Evolutionary conservation across 2,888 invertebrate genomes (phyloP).

Genomic region (Uloborus plumipes): DNA sequence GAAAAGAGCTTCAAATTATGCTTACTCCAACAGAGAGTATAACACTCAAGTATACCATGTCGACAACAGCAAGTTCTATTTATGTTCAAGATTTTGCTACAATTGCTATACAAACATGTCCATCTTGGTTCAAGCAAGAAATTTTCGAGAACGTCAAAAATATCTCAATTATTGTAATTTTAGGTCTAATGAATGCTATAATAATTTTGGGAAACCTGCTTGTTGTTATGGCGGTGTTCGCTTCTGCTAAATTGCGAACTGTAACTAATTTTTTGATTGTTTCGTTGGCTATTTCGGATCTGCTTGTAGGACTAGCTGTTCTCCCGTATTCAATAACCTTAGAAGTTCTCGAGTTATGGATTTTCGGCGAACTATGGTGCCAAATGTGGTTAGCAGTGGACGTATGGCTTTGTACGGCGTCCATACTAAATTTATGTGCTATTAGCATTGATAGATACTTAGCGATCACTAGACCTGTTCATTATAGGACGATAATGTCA

Average conservation of each 20-base stretch:
- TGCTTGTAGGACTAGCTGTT: conserved; percentile 94
- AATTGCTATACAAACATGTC: conserved; percentile 12
- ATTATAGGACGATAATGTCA: conserved; percentile 90
- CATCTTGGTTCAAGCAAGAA: conserved; percentile 55
- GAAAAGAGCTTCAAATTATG: conserved; percentile 8
- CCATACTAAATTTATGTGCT: conserved; percentile 92
- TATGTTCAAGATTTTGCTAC: conserved; percentile 23
- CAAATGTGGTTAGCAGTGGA: conserved; percentile 96
- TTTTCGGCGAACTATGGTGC: conserved; percentile 96
- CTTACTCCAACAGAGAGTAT: conserved; percentile 5
- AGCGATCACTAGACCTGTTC: conserved; percentile 95
- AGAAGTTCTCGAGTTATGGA: conserved; percentile 91
- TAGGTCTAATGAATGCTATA: conserved; percentile 82
- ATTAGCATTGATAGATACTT: conserved; percentile 89
- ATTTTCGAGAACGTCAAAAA: conserved; percentile 64
- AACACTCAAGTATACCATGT: conserved; percentile 20
- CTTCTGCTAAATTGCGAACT: conserved; percentile 90
- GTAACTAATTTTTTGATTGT: conserved; percentile 98
- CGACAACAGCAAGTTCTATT: conserved; percentile 16
- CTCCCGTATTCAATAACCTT: conserved; percentile 95
- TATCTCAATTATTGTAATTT: conserved; percentile 62
- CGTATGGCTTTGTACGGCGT: conserved; percentile 99
- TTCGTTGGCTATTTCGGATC: conserved; percentile 94
- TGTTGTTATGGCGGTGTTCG: conserved; percentile 92
- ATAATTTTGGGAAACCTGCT: conserved; percentile 93